Evolutionary conservation across 2,113 vertebrate species (phyloP).

Genomic region (Nothobranchius furzeri): DNA sequence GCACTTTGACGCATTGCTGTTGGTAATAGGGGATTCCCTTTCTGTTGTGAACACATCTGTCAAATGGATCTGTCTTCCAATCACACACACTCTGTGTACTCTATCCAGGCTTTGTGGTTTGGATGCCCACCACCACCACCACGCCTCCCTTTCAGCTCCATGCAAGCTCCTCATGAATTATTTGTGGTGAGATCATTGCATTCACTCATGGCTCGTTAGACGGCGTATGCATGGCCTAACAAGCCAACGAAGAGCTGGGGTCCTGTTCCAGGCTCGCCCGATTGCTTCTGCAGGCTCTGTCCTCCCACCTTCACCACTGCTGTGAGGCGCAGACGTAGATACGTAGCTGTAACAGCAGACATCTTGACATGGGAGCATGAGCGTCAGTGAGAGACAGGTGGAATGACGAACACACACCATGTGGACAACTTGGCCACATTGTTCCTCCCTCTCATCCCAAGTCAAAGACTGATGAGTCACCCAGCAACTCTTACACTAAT

Average conservation of each 20-base stretch:
- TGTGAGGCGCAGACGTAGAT: slow-evolving; percentile 1
- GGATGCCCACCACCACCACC: background rate
- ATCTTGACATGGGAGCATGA: slow-evolving; percentile 20
- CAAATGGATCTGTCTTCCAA: slow-evolving; percentile 24
- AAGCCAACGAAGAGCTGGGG: slow-evolving; percentile 56
- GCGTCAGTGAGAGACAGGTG: slow-evolving; percentile 23
- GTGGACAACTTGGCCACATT: slow-evolving; percentile 39
- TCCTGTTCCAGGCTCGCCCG: slow-evolving; percentile 59
- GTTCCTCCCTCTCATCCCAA: slow-evolving; percentile 45
- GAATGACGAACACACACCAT: slow-evolving; percentile 38
- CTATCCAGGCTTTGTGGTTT: slow-evolving; percentile 35
- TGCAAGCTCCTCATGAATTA: slow-evolving; percentile 74
- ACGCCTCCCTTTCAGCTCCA: too few relatives aligned
- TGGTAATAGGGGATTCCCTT: slow-evolving; percentile 57
- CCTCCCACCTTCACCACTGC: background rate
- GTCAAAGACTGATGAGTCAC: slow-evolving; percentile 65
- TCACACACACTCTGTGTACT: background rate
- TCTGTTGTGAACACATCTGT: slow-evolving; percentile 53
- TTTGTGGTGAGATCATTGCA: slow-evolving; percentile 76
- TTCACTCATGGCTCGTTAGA: slow-evolving; percentile 78
- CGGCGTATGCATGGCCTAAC: slow-evolving; percentile 68
- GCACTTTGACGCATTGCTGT: background rate
- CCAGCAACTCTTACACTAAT: slow-evolving; percentile 49
- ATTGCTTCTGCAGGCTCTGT: slow-evolving; percentile 25
- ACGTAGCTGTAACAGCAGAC: background rate